These are phyloP conservation scores for Patiria miniata DNA, from an alignment of 35 echinoderm and acorn worm genomes.

Conservation along the genomic window DNA sequence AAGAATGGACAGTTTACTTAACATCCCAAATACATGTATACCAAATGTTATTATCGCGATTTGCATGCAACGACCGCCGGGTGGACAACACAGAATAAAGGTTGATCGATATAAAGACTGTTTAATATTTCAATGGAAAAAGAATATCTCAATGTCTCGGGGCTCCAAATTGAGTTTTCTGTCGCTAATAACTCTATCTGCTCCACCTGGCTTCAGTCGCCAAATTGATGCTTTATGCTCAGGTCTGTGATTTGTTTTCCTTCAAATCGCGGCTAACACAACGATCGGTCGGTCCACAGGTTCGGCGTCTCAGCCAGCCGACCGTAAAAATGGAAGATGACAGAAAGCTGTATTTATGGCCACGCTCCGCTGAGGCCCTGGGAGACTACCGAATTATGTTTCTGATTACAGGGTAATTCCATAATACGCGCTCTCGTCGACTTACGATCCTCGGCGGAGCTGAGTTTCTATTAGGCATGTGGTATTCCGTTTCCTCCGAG, in stretches of 20 bases:
- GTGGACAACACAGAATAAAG: background rate
- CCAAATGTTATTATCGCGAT: no score
- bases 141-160: background rate
- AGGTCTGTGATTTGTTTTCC: background rate
- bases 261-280: no score
- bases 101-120: conserved; percentile 2
- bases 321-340: conserved; percentile 20
- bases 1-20: no score
- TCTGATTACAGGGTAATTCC: conserved; percentile 17
- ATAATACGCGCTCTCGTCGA: conserved; percentile 17
- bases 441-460: background rate
- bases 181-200: background rate
- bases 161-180: conserved; percentile 16
- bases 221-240: background rate
- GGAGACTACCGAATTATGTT: conserved; percentile 14
- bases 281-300: background rate
- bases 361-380: conserved; percentile 2
- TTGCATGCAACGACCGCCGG: background rate
- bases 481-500: background rate
- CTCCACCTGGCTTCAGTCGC: background rate
- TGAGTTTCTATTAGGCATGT: conserved; percentile 11
- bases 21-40: no score
- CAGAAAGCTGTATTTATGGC: background rate
- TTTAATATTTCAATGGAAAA: conserved; percentile 20
- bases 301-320: conserved; percentile 1